These are phyloP conservation scores for Heliconius erato DNA, from an alignment of 2,888 invertebrate genomes.

Conservation along the genomic window DNA sequence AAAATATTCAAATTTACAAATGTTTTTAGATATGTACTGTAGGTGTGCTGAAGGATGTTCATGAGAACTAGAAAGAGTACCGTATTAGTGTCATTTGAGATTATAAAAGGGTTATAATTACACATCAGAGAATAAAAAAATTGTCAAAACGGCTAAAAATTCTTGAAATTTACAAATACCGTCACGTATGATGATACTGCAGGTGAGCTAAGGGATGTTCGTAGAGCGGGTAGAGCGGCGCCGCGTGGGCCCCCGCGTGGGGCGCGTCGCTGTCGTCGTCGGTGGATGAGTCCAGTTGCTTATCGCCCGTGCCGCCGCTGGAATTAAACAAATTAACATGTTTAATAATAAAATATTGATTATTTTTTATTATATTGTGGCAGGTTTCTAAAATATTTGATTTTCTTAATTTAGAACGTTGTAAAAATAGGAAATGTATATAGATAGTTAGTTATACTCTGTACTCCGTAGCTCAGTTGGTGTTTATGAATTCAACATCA, in stretches of 20 bases:
- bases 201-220: conserved; percentile 79
- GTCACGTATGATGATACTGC: conserved; percentile 80
- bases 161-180: background rate
- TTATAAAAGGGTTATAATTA: no score
- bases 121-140: background rate
- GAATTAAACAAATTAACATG: conserved; percentile 50
- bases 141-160: background rate
- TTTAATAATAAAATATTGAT: background rate
- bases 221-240: conserved; percentile 77
- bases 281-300: conserved; percentile 79
- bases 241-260: conserved; percentile 62
- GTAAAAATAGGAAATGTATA: no score
- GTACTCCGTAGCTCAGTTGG: no score
- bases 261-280: conserved; percentile 80
- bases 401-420: no score
- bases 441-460: no score
- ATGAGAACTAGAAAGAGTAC: no score
- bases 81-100: no score
- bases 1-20: background rate
- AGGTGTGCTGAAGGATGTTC: background rate
- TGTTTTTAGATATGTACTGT: background rate
- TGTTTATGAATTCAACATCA: no score
- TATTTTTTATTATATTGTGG: no score
- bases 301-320: conserved; percentile 77
- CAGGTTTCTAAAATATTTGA: no score